A percentile compares a stretch with the other conserved stretches of the same genome.
Evolutionary conservation across 2,113 vertebrate species (phyloP).

Genomic region (Caracal caracal): DNA sequence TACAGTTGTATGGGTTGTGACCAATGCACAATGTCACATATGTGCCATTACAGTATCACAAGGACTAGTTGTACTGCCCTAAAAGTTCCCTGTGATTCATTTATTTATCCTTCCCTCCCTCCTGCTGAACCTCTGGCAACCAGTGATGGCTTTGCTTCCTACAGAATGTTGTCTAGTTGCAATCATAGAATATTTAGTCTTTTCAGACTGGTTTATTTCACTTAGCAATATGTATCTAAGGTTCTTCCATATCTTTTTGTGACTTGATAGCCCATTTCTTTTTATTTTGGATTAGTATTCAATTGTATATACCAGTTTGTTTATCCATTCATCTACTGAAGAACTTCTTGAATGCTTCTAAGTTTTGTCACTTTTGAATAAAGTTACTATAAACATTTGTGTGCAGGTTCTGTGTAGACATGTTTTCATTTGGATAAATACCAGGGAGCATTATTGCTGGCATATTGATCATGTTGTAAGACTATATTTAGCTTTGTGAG

Average conservation of each 20-base stretch:
- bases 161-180: neutral
- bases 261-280: neutral
- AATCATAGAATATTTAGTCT: neutral
- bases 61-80: neutral
- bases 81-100: neutral
- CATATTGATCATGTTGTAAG: neutral
- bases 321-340: neutral
- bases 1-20: neutral
- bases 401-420: neutral
- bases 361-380: neutral
- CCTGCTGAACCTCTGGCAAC: neutral
- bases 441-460: neutral
- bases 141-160: neutral
- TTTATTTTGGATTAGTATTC: neutral
- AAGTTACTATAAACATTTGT: neutral
- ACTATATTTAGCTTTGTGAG: neutral
- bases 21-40: neutral
- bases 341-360: neutral
- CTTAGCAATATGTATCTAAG: neutral
- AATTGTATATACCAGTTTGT: neutral
- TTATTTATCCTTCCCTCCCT: neutral
- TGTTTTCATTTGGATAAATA: neutral
- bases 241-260: neutral
- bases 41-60: neutral
- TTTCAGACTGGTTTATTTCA: neutral